Evolutionary conservation across 1,140 invertebrate species (phyloP).

Genomic region (Bradynema listronoti): DNA sequence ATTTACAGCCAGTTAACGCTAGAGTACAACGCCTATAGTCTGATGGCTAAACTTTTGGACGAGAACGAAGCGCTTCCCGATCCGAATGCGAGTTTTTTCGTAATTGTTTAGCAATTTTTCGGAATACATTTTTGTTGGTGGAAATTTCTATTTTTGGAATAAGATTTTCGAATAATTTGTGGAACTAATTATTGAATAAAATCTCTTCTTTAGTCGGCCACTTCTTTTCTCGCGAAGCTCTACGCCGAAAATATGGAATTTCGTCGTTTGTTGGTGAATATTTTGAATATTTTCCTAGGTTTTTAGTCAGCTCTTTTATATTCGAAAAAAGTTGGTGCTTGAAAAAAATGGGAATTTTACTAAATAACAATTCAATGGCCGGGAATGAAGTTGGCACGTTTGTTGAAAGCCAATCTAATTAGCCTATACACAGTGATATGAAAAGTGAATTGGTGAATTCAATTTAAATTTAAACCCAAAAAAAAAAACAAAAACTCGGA

Average conservation of each 20-base stretch:
- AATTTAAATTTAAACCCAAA: background rate
- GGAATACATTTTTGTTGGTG: background rate
- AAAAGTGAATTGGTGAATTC: background rate
- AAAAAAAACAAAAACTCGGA: background rate
- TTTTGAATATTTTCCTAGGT: background rate
- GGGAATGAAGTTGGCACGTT: background rate
- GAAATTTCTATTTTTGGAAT: no score
- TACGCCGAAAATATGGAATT: constrained; percentile 24
- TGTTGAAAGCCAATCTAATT: background rate
- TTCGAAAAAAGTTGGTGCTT: no score
- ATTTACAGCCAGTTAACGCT: constrained; percentile 18
- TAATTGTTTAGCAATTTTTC: constrained; percentile 9
- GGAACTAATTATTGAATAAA: no score
- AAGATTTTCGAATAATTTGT: no score
- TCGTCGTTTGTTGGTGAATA: constrained; percentile 19
- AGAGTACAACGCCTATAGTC: constrained; percentile 23
- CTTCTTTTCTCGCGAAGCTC: constrained; percentile 28
- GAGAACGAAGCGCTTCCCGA: constrained; percentile 12
- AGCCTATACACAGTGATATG: background rate
- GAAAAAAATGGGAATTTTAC: background rate
- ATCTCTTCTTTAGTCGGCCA: constrained; percentile 14
- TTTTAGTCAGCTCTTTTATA: background rate
- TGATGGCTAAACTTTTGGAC: constrained; percentile 27
- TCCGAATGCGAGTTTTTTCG: constrained; percentile 4
- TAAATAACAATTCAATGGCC: background rate